Conservation (phyloP, 2,113 vertebrate genomes). For the Chauna torquata region DNA sequence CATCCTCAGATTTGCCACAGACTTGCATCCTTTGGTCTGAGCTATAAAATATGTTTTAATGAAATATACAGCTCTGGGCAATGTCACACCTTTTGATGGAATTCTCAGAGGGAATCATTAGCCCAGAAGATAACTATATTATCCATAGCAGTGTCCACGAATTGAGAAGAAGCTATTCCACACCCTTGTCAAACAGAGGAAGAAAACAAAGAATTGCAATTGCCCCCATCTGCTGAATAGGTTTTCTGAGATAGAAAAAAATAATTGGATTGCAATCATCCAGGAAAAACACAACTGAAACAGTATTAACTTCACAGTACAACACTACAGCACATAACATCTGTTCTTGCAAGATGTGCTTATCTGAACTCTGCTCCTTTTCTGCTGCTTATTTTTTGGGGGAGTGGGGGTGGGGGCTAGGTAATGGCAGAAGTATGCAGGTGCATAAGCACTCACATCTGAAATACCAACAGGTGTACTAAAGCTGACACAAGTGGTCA, state of each 20-base stretch:
- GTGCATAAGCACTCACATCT: neutral
- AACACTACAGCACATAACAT: neutral
- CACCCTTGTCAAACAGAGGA: neutral
- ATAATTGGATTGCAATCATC: slow-evolving; percentile 46
- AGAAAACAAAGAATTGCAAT: slow-evolving; percentile 9
- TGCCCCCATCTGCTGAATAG: slow-evolving; percentile 18
- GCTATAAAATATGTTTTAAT: slow-evolving; percentile 18
- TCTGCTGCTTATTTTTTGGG: neutral
- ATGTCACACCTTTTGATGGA: slow-evolving; percentile 35
- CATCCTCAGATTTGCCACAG: neutral
- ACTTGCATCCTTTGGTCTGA: slow-evolving; percentile 17
- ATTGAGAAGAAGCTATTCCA: slow-evolving; percentile 31
- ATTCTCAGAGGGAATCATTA: slow-evolving; percentile 46
- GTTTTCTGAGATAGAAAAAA: slow-evolving; percentile 37
- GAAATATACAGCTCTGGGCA: slow-evolving; percentile 24
- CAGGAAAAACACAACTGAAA: slow-evolving; percentile 26
- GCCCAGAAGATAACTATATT: neutral
- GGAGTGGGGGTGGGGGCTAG: neutral
- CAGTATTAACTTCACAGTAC: neutral
- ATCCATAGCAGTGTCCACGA: neutral
- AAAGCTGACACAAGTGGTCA: neutral
- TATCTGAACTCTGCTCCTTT: slow-evolving; percentile 6
- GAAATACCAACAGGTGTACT: neutral
- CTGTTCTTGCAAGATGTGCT: slow-evolving; percentile 19
- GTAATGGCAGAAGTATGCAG: neutral